Conservation (phyloP, 2,888 invertebrate species). For the Microctonus aethiopoides region DNA sequence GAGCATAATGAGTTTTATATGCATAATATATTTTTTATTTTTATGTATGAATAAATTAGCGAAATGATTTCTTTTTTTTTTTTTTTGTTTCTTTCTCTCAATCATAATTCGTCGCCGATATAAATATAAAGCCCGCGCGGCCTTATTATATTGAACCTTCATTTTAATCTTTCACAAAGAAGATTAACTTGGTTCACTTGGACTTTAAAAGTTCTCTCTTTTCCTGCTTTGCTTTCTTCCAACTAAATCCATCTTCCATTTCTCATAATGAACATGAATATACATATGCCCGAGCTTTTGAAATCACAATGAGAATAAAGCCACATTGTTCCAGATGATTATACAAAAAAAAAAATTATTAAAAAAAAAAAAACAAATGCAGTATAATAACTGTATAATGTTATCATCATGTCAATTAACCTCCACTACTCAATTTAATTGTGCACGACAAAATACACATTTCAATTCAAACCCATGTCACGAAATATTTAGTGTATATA, state of each 20-base stretch:
- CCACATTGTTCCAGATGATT: background rate
- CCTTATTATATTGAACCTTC: background rate
- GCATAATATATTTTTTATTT: too few species aligned
- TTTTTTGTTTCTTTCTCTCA: too few species aligned
- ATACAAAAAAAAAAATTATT: background rate
- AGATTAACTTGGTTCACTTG: background rate
- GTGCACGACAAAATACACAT: background rate
- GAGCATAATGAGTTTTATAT: too few species aligned
- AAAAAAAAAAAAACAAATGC: background rate
- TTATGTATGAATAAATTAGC: too few species aligned
- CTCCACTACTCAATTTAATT: background rate
- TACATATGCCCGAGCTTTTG: background rate
- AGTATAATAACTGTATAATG: background rate
- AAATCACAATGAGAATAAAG: background rate
- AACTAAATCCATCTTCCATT: background rate
- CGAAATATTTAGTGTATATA: background rate
- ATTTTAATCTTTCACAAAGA: background rate
- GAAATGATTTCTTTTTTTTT: too few species aligned
- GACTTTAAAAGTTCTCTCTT: background rate
- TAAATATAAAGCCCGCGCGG: background rate
- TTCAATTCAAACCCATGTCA: background rate
- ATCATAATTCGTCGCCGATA: background rate
- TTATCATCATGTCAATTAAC: slow-evolving; percentile 14
- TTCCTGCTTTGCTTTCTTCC: background rate
- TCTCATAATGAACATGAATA: background rate